Evolutionary conservation across 2,113 vertebrate genomes (phyloP), one percentile per base, ranked within the genome.

Genomic region (Panthera uncia): DNA sequence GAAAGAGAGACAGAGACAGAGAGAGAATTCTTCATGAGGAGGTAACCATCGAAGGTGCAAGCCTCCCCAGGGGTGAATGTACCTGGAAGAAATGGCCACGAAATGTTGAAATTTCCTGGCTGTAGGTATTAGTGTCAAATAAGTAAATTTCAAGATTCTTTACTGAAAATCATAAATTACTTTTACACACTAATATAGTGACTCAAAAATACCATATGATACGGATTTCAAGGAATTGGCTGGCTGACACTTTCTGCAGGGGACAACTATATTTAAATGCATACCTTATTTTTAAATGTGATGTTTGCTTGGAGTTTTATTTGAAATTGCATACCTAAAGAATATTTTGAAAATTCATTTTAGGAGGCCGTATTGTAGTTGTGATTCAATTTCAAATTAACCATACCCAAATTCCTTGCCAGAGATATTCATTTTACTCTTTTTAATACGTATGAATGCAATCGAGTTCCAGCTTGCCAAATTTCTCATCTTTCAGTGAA

Each of bases 81-180:
- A 14, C 13, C 2, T 33, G 50, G 3, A 4, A 23, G 2, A 50
- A 65, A 83, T 25, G 1, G 12, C 33, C 21, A n/a, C 3, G 12
- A 15, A 15, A 11, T 0, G 36, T 3, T 89, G 92, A 96, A 61
- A 93, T 87, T 92, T 95, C 66, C 79, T 83, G 63, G 48, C 57
- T 83, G 23, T 80, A 36, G 8, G 19, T n/a, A 83, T 87, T 76
- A 97, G 52, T 57, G 61, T 85, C 90, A 95, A 86, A 69, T 76
- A 89, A 83, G 52, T 89, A 91, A 82, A 96, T 82, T 97, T 89
- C 69, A 55, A 92, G 66, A 48, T 83, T 61, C 68, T 74, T 78
- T 95, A 93, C 91, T 95, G 90, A 89, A 95, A 97, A 89, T 79
- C 86, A 81, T 94, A 91, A 86, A 97, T 85, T 93, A 84, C 23